Percentiles rank a stretch among this genome's conserved stretches.
Evolutionary conservation across 2,797 vertebrate species (phyloP).

Genomic region (Gallinago solitaria): DNA sequence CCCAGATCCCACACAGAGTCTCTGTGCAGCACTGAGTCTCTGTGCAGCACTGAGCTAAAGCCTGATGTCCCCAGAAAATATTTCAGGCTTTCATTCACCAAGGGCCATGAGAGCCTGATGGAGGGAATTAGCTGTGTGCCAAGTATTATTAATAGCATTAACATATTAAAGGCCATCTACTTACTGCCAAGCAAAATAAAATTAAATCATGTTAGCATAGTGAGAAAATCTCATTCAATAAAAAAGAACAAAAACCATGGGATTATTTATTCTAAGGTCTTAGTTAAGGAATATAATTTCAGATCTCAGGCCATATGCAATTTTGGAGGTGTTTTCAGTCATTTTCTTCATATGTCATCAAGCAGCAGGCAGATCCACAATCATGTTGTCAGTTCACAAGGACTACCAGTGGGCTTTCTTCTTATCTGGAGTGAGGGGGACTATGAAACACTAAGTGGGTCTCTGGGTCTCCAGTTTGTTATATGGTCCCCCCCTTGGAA

Average conservation of each 20-base stretch:
- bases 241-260: background rate
- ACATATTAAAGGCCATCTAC: background rate
- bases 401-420: background rate
- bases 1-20: background rate
- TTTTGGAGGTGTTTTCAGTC: background rate
- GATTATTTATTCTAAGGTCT: background rate
- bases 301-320: background rate
- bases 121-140: background rate
- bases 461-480: background rate
- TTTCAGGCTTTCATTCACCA: background rate
- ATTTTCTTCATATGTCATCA: background rate
- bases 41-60: background rate
- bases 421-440: background rate
- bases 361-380: background rate
- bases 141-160: constrained; percentile 52
- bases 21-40: background rate
- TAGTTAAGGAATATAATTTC: background rate
- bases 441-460: background rate
- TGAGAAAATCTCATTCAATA: background rate
- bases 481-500: background rate
- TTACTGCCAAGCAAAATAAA: constrained; percentile 52
- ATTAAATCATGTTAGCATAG: background rate
- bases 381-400: background rate
- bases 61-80: background rate
- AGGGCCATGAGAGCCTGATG: background rate